phyloP scores from a whole-genome alignment of 2,113 vertebrate genomes.

The Engystomops pustulosus region DNA sequence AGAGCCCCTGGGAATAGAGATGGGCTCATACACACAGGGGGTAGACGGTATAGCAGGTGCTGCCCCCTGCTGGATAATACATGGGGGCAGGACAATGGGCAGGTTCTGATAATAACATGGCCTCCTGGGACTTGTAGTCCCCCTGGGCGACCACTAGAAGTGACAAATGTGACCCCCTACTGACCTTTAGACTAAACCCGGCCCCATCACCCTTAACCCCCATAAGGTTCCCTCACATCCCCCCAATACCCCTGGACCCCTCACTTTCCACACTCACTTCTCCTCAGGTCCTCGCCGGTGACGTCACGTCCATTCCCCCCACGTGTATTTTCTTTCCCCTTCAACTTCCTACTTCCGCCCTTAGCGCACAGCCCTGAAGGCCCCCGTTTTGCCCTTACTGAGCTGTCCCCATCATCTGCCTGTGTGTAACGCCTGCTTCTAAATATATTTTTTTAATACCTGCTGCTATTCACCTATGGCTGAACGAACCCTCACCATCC shows the following conservation, averaged over 20 bases:
- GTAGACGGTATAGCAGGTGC: no score
- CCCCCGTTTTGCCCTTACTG: slow-evolving; percentile 20
- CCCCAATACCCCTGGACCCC: not conserved
- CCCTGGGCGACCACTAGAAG: not conserved
- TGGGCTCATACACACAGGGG: no score
- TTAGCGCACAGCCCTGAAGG: not conserved
- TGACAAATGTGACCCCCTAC: not conserved
- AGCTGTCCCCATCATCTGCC: not conserved
- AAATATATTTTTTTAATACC: not conserved
- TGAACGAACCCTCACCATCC: not conserved
- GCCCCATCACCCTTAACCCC: not conserved
- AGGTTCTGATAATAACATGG: no score
- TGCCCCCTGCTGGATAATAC: no score
- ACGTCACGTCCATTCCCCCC: slow-evolving; percentile 44
- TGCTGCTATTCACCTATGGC: no score
- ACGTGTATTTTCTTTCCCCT: slow-evolving; percentile 34
- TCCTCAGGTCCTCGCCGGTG: slow-evolving; percentile 18
- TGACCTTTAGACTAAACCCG: no score
- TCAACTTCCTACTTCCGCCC: slow-evolving; percentile 42
- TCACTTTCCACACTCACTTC: slow-evolving; percentile 27
- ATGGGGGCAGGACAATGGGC: no score
- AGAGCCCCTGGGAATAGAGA: no score
- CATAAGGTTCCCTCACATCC: not conserved
- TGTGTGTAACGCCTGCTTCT: not conserved
- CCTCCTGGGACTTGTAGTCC: not conserved